Base-by-base conservation (phyloP, 2,797 vertebrate genomes). In the Sparus aurata region DNA sequence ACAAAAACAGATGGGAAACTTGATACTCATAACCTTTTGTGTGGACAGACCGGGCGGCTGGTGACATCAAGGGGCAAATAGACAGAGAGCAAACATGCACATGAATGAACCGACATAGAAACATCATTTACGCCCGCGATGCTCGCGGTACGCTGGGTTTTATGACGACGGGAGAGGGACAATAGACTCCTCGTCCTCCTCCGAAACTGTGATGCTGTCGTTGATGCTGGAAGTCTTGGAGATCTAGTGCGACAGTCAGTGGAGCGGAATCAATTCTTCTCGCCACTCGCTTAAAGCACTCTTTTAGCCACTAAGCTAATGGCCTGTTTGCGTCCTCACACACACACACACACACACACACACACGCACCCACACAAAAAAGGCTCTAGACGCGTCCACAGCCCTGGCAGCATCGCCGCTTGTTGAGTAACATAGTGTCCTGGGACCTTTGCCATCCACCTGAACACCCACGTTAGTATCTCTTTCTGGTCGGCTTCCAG, bases 391-490 rank as follows among this genome's bases (percentile, higher is more conserved):
- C 75, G 78, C 69, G 64, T 83, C 75, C 57, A 54, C 58, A 57
- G 68, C 4, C 60, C 59, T 88, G 87, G 87, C 87, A 84, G 69
- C 76, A 69, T 62, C 80, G 25, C 22, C 3, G 17, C 53, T 59
- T 72, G 83, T 86, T 91, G 81, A 75, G 77, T 89, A 90, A 91
- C 85, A 77, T 73, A 65, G 72, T 79, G 77, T 85, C 74, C 69
- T 27, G 69, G 84, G 82, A 87, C 80, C 80, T 89, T 81, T 84
- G 84, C 79, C 85, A 75, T 88, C 82, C 77, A 91, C 91, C 87
- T 88, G 84, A 90, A 85, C 90, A 70, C 88, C 89, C 80, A 88
- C 90, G 57, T 86, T 62, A 58, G 43, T 62, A 57, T 73, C 71
- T 80, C 66, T 80, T 60, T 75, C 75, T 75, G 75, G 57, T 74